phyloP scores from a whole-genome alignment of 1,140 invertebrate genomes.

The Ruditapes philippinarum region DNA sequence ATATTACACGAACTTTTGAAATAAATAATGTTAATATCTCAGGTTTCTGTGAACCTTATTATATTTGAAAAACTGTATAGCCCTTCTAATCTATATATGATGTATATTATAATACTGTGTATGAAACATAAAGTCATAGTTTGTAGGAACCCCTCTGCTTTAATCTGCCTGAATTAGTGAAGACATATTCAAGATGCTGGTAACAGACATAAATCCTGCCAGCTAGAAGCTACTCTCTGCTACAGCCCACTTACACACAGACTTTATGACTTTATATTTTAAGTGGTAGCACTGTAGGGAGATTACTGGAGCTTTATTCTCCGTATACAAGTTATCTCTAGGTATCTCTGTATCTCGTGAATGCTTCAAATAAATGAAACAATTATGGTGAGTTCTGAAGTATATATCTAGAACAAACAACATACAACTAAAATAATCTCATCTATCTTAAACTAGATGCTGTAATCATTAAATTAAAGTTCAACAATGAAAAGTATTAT shows the following conservation, averaged over 20 bases:
- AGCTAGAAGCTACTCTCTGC: not conserved
- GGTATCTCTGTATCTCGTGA: not conserved
- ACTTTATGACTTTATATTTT: conserved; percentile 20
- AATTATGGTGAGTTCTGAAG: not conserved
- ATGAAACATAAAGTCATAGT: conserved; percentile 4
- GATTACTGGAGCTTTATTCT: not conserved
- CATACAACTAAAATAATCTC: no score
- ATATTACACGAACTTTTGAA: no score
- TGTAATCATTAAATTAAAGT: no score
- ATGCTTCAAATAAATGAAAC: not conserved
- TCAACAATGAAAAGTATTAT: no score
- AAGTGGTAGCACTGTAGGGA: conserved; percentile 3
- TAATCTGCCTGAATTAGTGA: conserved; percentile 37
- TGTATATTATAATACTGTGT: not conserved
- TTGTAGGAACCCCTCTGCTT: conserved; percentile 12
- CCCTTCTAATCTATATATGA: not conserved
- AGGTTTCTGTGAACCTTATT: not conserved
- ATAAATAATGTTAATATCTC: not conserved
- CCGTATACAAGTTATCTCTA: not conserved
- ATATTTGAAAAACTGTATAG: not conserved
- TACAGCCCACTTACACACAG: not conserved
- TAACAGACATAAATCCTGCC: not conserved
- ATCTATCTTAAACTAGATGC: no score
- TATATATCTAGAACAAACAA: not conserved
- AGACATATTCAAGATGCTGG: conserved; percentile 30